A percentile compares a stretch with the other conserved stretches of the same genome.
phyloP scores from a whole-genome alignment of 2,113 vertebrate species.

The Gopherus flavomarginatus region DNA sequence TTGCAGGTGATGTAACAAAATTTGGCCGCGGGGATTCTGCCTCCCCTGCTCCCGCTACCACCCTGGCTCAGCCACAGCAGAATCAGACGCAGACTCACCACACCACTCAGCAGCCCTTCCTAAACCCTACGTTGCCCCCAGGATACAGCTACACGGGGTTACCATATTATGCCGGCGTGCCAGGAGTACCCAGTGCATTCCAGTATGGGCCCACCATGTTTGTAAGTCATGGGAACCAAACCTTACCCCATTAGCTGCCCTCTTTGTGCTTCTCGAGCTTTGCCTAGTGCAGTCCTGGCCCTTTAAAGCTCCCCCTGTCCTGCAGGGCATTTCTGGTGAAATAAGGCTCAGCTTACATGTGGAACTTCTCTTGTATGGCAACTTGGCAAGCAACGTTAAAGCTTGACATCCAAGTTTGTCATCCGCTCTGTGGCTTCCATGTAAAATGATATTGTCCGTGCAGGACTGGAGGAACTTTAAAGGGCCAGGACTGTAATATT shows the following conservation, averaged over 20 bases:
- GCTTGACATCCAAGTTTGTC: neutral
- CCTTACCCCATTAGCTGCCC: fast-evolving
- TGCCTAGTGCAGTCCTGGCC: neutral
- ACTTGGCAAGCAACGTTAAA: neutral
- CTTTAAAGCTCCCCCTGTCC: neutral
- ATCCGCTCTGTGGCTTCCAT: neutral
- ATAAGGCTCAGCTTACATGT: neutral
- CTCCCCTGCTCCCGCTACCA: constrained; percentile 92
- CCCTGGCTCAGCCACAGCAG: constrained; percentile 88
- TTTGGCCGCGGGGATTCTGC: constrained; percentile 94
- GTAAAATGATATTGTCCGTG: neutral
- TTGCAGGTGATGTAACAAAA: constrained; percentile 92
- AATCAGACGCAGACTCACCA: constrained; percentile 89
- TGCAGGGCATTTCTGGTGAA: neutral
- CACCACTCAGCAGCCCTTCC: constrained; percentile 92
- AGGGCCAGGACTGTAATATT: neutral
- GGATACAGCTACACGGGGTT: constrained; percentile 97
- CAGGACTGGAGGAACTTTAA: neutral
- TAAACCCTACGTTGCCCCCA: constrained; percentile 90
- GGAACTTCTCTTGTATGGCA: neutral
- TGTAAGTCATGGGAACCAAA: constrained; percentile 75
- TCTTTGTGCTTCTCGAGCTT: fast-evolving
- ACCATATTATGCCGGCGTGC: constrained; percentile 93
- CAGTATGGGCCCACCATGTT: constrained; percentile 96
- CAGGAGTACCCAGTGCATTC: constrained; percentile 93